phyloP scores from a whole-genome alignment of 2,888 invertebrate genomes.

The Ichneumoninae sp. region DNA sequence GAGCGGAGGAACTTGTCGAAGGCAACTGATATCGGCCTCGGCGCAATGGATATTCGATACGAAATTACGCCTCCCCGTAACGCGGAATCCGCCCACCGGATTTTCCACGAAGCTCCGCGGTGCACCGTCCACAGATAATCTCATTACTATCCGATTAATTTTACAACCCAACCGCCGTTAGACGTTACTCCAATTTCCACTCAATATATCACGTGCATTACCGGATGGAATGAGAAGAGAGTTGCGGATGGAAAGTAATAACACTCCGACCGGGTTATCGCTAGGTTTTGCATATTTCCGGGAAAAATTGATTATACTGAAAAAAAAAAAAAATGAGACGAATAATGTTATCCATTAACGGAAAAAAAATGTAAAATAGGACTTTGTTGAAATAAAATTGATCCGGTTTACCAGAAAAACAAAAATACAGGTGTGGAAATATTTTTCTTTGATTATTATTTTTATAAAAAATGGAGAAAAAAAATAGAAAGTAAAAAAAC shows the following conservation, averaged over 20 bases:
- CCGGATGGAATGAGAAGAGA: neutral
- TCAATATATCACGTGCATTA: neutral
- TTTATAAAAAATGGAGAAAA: neutral
- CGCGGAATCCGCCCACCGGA: conserved; percentile 56
- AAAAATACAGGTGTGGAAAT: too few species aligned
- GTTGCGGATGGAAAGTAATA: neutral
- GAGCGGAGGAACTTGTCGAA: neutral
- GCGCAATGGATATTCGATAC: conserved; percentile 41
- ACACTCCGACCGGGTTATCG: neutral
- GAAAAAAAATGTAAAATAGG: neutral
- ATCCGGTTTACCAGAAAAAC: too few species aligned
- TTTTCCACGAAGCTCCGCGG: conserved; percentile 30
- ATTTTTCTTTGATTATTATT: neutral
- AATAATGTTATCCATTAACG: neutral
- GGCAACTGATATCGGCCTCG: conserved; percentile 1
- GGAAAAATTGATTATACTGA: too few species aligned
- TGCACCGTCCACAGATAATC: conserved; percentile 30
- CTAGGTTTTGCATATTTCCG: too few species aligned
- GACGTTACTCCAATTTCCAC: conserved; percentile 15
- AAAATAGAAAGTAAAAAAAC: too few species aligned
- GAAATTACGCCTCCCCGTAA: conserved; percentile 58
- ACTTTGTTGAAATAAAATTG: too few species aligned
- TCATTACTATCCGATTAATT: conserved; percentile 49
- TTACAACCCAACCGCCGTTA: conserved; percentile 23
- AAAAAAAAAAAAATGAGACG: too few species aligned